Conservation (phyloP, 2,797 vertebrate genomes). For the Peromyscus nudipes region DNA sequence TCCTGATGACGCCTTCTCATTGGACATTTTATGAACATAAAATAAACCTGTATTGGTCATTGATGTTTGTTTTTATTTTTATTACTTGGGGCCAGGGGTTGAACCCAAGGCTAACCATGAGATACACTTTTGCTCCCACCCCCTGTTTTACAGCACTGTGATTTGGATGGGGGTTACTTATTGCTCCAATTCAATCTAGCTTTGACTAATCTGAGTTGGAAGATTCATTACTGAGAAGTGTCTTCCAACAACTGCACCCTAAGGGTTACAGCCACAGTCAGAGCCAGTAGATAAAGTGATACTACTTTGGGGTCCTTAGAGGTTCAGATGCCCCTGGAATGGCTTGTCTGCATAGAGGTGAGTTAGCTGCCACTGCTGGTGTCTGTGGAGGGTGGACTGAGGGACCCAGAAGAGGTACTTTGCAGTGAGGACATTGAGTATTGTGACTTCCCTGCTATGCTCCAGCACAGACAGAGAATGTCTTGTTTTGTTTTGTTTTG, state of each 20-base stretch:
- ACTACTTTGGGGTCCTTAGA: not conserved
- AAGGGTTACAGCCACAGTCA: not conserved
- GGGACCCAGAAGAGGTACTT: not conserved
- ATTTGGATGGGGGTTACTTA: not conserved
- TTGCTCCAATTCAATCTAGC: not conserved
- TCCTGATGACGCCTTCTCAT: not conserved
- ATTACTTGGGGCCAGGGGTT: not conserved
- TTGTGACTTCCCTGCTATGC: not conserved
- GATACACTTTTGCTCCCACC: not conserved
- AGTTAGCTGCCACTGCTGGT: not conserved
- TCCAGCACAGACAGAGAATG: not conserved
- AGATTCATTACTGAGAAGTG: not conserved
- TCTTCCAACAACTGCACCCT: not conserved
- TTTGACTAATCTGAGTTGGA: not conserved
- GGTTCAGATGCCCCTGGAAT: not conserved
- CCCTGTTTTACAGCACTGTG: not conserved
- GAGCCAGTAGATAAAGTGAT: not conserved
- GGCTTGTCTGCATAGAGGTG: not conserved
- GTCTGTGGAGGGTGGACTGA: not conserved
- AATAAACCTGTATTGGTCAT: not conserved
- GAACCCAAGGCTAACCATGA: not conserved
- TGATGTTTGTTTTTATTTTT: not conserved
- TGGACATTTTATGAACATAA: not conserved
- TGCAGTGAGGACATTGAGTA: not conserved
- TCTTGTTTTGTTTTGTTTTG: no score